A percentile compares a stretch with the other conserved stretches of the same genome.
Evolutionary conservation across 2,888 invertebrate genomes (phyloP).

Genomic region (Azorinus chamasolen): DNA sequence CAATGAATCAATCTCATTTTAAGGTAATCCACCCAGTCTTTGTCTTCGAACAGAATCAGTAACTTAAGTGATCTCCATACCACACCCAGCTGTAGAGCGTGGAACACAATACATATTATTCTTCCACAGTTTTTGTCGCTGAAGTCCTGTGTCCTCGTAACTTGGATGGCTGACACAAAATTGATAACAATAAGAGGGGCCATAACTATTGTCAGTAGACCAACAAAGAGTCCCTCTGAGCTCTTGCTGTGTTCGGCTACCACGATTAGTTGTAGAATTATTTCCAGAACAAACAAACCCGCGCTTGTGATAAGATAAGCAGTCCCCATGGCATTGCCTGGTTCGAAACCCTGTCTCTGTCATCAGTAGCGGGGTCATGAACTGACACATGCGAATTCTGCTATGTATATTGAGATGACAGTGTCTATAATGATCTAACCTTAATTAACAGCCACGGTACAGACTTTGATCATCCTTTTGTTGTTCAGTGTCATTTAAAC

Average conservation of each 20-base stretch:
- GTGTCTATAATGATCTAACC: too few relatives aligned
- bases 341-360: too few relatives aligned
- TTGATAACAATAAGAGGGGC: slow-evolving; percentile 68
- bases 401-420: too few relatives aligned
- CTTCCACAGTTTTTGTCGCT: slow-evolving; percentile 56
- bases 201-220: slow-evolving; percentile 59
- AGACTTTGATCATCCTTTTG: too few relatives aligned
- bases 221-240: slow-evolving; percentile 49
- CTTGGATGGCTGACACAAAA: slow-evolving; percentile 70
- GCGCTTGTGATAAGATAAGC: slow-evolving; percentile 47
- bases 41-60: slow-evolving; percentile 60
- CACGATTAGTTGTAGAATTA: slow-evolving; percentile 61
- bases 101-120: slow-evolving; percentile 68
- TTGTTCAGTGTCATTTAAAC: too few relatives aligned
- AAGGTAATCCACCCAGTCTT: slow-evolving; percentile 70
- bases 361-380: too few relatives aligned
- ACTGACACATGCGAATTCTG: too few relatives aligned
- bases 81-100: slow-evolving; percentile 72
- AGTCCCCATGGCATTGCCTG: slow-evolving; percentile 51
- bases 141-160: slow-evolving; percentile 67
- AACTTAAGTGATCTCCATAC: slow-evolving; percentile 75
- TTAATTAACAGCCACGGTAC: too few relatives aligned
- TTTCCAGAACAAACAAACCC: slow-evolving; percentile 58
- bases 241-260: slow-evolving; percentile 34
- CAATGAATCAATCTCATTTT: slow-evolving; percentile 72